Percentiles rank a stretch among this genome's conserved stretches.
phyloP scores from a whole-genome alignment of 2,888 invertebrate genomes.

The Tolmerus cingulatus region DNA sequence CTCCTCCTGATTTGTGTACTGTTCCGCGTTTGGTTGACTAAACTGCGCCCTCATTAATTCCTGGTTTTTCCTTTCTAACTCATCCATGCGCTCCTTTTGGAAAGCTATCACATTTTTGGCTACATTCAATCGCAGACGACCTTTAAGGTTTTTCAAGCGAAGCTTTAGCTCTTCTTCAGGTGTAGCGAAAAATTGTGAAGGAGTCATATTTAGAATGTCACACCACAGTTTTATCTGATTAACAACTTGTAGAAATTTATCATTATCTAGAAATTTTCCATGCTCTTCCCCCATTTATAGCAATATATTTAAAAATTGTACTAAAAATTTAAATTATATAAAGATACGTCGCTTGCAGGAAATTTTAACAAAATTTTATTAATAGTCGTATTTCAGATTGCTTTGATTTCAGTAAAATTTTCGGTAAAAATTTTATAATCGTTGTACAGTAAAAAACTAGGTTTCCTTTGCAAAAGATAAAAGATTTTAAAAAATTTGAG shows the following conservation, averaged over 20 bases:
- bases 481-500: too few species aligned
- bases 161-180: slow-evolving; percentile 48
- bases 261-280: neutral
- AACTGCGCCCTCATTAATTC: neutral
- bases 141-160: slow-evolving; percentile 23
- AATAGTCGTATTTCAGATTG: neutral
- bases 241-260: neutral
- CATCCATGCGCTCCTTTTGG: slow-evolving; percentile 16
- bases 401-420: neutral
- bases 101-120: slow-evolving; percentile 28
- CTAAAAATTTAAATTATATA: neutral
- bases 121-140: neutral
- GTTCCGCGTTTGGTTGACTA: neutral
- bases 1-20: neutral
- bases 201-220: slow-evolving; percentile 51
- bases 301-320: neutral
- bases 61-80: neutral
- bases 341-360: neutral
- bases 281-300: neutral
- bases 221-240: neutral
- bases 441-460: neutral
- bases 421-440: neutral
- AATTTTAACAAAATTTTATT: neutral
- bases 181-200: slow-evolving; percentile 51
- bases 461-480: neutral